phyloP scores from a whole-genome alignment of 2,888 invertebrate genomes.

The Eupithecia subfuscata region DNA sequence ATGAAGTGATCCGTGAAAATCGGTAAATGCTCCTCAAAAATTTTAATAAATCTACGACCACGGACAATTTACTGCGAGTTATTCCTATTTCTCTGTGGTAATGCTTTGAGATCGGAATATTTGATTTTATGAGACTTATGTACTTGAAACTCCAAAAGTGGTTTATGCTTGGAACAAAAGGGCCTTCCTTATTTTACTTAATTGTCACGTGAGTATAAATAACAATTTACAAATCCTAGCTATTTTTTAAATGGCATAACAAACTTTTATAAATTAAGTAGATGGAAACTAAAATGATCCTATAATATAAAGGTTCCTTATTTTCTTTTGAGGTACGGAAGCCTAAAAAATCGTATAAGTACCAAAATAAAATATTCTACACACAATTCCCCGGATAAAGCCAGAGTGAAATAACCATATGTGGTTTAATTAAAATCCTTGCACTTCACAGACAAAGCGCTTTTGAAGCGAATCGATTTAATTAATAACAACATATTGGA shows the following conservation, averaged over 20 bases:
- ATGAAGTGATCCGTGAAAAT: slow-evolving; percentile 41
- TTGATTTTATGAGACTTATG: background rate
- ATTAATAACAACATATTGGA: background rate
- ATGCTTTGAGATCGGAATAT: background rate
- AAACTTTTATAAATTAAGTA: background rate
- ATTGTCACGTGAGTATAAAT: too few species aligned
- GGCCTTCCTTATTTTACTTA: background rate
- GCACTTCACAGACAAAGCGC: slow-evolving; percentile 1
- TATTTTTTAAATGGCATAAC: too few species aligned
- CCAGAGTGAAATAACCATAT: background rate
- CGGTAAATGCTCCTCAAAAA: slow-evolving; percentile 35
- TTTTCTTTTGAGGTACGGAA: background rate
- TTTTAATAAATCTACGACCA: slow-evolving; percentile 37
- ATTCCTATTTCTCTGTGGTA: slow-evolving; percentile 16
- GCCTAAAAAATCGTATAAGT: background rate
- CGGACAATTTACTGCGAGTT: slow-evolving; percentile 29
- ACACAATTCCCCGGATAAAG: background rate
- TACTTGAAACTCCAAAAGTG: background rate
- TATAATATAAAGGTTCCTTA: background rate
- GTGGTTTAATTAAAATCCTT: slow-evolving; percentile 1
- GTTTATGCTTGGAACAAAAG: background rate
- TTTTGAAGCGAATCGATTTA: background rate
- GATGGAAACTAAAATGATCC: background rate
- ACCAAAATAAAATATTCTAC: background rate
- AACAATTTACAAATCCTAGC: too few species aligned